Conservation (phyloP, 2,797 vertebrate species). For the Acomys russatus region DNA sequence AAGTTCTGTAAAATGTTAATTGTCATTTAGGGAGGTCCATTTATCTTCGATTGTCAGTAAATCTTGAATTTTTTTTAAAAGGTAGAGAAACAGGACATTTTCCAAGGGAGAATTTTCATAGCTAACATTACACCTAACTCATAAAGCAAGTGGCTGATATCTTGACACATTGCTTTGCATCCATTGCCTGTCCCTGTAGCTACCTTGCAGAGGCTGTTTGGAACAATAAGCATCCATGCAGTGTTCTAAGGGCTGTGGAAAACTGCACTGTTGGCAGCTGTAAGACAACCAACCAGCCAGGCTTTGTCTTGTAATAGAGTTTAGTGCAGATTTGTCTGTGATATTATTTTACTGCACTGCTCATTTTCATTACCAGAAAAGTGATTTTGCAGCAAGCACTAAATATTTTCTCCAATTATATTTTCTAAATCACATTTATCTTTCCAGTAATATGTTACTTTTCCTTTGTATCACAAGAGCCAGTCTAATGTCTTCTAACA, state of each 20-base stretch:
- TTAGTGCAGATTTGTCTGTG: not conserved
- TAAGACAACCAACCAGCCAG: not conserved
- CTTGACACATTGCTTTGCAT: not conserved
- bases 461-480: conserved; percentile 31
- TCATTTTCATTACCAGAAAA: conserved; percentile 63
- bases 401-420: conserved; percentile 53
- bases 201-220: conserved; percentile 17
- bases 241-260: conserved; percentile 35
- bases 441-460: conserved; percentile 64
- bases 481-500: not conserved
- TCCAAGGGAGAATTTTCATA: conserved; percentile 24
- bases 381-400: conserved; percentile 52
- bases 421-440: conserved; percentile 55
- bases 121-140: conserved; percentile 2
- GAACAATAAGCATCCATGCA: conserved; percentile 4
- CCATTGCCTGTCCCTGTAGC: not conserved
- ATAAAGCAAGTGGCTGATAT: not conserved
- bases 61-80: conserved; percentile 22
- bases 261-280: conserved; percentile 22
- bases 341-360: not conserved
- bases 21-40: not conserved
- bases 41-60: not conserved
- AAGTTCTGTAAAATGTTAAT: not conserved
- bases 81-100: not conserved
- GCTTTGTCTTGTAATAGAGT: conserved; percentile 53